phyloP scores from a whole-genome alignment of 1,140 invertebrate species.

The Drosophila subobscura region DNA sequence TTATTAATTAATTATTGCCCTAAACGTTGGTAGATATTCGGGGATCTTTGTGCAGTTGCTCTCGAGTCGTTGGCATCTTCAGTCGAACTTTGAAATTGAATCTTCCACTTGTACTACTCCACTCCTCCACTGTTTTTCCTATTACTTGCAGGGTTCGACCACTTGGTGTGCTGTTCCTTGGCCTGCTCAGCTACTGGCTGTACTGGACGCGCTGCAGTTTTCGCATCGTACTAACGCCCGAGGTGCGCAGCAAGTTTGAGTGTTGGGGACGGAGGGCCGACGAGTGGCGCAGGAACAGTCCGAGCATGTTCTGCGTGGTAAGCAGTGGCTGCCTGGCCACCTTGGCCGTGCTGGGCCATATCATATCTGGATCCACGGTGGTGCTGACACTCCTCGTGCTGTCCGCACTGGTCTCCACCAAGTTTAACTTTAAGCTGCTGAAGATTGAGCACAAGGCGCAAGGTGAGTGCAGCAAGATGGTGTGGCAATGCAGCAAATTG shows the following conservation, averaged over 20 bases:
- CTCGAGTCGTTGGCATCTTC: conserved; percentile 23
- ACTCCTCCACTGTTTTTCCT: neutral
- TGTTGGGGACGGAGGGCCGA: conserved; percentile 40
- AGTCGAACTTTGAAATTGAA: conserved; percentile 13
- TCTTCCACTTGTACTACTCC: neutral
- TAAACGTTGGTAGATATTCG: conserved; percentile 18
- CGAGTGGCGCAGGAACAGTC: conserved; percentile 52
- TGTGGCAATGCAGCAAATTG: neutral
- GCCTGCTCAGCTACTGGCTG: conserved; percentile 69
- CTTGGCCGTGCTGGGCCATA: conserved; percentile 72
- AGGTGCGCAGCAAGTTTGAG: conserved; percentile 60
- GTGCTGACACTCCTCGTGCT: conserved; percentile 63
- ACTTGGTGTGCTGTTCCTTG: conserved; percentile 67
- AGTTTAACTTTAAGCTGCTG: conserved; percentile 71
- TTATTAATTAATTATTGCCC: conserved; percentile 50
- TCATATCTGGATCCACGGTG: conserved; percentile 70
- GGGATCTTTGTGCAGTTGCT: conserved; percentile 38
- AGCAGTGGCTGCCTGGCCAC: conserved; percentile 57
- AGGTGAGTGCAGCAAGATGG: conserved; percentile 36
- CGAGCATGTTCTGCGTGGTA: conserved; percentile 70
- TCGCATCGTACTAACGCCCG: conserved; percentile 65
- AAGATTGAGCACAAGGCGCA: conserved; percentile 58
- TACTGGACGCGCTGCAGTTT: conserved; percentile 76
- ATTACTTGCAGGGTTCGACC: conserved; percentile 61
- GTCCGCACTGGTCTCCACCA: conserved; percentile 69